A percentile compares a stretch with the other conserved stretches of the same genome.
phyloP scores from a whole-genome alignment of 2,888 invertebrate genomes.

The Microchrysa polita region DNA sequence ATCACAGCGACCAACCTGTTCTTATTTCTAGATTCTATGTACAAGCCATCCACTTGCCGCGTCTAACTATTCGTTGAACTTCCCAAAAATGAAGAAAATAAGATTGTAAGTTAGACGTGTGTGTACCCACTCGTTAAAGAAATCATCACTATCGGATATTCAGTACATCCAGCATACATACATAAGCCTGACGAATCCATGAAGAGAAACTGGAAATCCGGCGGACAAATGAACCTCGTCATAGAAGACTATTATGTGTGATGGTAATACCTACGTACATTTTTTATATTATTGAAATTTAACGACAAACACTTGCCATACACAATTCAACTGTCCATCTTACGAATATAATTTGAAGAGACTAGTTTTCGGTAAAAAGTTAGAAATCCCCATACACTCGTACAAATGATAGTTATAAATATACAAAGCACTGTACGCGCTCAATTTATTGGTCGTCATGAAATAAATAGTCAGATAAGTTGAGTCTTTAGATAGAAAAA shows the following conservation, averaged over 20 bases:
- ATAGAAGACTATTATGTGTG: slow-evolving; percentile 8
- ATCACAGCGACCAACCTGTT: slow-evolving; percentile 39
- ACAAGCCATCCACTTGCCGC: neutral
- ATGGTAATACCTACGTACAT: neutral
- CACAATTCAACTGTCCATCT: neutral
- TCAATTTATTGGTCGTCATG: slow-evolving; percentile 41
- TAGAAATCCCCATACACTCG: slow-evolving; percentile 10
- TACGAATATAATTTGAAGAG: neutral
- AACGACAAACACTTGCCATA: slow-evolving; percentile 22
- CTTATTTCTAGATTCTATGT: slow-evolving; percentile 27
- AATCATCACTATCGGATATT: neutral
- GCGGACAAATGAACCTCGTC: slow-evolving; percentile 23
- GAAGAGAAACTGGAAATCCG: no score
- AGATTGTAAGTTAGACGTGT: slow-evolving; percentile 3
- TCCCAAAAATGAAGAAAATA: slow-evolving; percentile 26
- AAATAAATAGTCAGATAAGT: slow-evolving; percentile 38
- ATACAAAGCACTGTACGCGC: slow-evolving; percentile 5
- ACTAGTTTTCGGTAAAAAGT: slow-evolving; percentile 23
- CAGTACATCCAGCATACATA: no score
- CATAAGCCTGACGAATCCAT: no score
- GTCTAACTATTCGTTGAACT: slow-evolving; percentile 41
- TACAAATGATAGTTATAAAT: neutral
- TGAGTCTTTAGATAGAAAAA: neutral
- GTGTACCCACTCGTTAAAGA: slow-evolving; percentile 32
- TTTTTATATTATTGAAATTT: slow-evolving; percentile 19